Base-by-base conservation (phyloP, 2,797 vertebrate species). In the Pteronotus mesoamericanus region DNA sequence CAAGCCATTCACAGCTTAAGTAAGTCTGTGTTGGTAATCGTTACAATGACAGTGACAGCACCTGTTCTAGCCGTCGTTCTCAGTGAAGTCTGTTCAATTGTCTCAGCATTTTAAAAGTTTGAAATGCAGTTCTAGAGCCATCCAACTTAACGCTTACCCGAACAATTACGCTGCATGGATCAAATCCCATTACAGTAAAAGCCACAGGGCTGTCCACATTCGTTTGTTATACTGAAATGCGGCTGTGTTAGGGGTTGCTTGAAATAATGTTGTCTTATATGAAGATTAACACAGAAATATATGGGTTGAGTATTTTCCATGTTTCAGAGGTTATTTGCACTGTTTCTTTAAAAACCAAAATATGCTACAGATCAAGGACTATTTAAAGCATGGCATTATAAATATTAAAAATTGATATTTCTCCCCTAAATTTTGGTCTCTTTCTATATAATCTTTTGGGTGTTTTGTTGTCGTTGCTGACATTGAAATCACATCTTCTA, bases 91-190 rank as follows among this genome's bases (percentile, higher is more conserved):
- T 83, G 9, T 66, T 91, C 46, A 79, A 34, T 86, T 78, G 55
- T 94, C n/a, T 86, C 26, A 46, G 57, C 64, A 75, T 89, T 97
- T 94, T 86, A 42, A 6, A 82, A 83, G 29, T 91, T 95, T 91
- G 71, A 83, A 64, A n/a, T 85, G n/a, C 21, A 39, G 34, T 82
- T 78, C 21, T 82, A 46, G 26, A 64, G 26, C 22, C 46, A 57
- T 86, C 42, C 61, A 48, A 51, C 34, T 71, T 71, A 53, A 53
- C 16, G 3, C 22, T 72, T 82, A 66, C 86, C 19, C n/a, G 32
- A 89, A 69, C n/a, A 69, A 15, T 86, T 88, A 71, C 8, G 10
- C 82, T 88, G 14, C 21, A 42, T 88, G 55, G 8, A 79, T 91
- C 79, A 77, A 42, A 91, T 89, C 32, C 29, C 75, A 19, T 71